Conservation (phyloP, 2,113 vertebrate genomes). For the Callipepla californica region DNA sequence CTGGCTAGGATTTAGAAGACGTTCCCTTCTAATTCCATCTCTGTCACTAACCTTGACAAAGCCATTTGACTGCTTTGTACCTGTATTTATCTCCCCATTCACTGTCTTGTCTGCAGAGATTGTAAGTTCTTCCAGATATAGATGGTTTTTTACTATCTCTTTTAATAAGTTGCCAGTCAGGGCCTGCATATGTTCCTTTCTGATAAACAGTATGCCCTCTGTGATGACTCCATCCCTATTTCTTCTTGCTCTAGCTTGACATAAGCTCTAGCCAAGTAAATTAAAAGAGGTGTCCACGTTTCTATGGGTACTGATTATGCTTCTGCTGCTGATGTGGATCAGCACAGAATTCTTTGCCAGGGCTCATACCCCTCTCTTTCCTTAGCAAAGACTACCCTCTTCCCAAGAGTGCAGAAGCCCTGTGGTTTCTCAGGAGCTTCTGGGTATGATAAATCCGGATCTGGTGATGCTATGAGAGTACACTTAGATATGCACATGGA, state of each 20-base stretch:
- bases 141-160: background rate
- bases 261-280: background rate
- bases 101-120: background rate
- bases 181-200: background rate
- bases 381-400: background rate
- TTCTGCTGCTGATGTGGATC: background rate
- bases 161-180: background rate
- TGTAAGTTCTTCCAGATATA: background rate
- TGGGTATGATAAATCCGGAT: background rate
- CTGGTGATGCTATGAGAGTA: background rate
- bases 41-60: background rate
- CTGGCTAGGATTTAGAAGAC: background rate
- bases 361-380: rapidly evolving
- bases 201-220: background rate
- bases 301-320: background rate
- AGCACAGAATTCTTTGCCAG: background rate
- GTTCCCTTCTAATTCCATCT: constrained; percentile 1
- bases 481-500: background rate
- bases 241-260: background rate
- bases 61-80: background rate
- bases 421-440: background rate
- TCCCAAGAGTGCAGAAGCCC: background rate
- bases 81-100: background rate
- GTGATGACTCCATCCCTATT: background rate
- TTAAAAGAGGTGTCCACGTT: background rate